Base-by-base conservation (phyloP, 2,113 vertebrate species). In the Nycticebus coucang region DNA sequence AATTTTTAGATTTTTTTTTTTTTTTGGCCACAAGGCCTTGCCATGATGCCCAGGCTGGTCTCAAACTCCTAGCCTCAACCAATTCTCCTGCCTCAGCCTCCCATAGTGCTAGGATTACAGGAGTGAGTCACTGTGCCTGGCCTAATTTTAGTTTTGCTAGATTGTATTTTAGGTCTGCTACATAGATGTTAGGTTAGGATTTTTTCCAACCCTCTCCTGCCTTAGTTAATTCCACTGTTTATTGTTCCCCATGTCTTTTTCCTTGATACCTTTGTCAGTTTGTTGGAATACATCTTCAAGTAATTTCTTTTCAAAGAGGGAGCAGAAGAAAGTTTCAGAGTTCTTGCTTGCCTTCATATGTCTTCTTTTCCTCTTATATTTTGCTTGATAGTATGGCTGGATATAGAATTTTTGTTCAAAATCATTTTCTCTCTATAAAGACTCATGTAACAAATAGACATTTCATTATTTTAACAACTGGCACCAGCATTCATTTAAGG, bases 391-490 rank as follows among this genome's bases (percentile, higher is more conserved):
- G 57, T 71, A 41, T 80, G 19, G 22, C 19, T 83, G 24, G 72
- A 68, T n/a, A 50, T 41, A 26, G 53, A 71, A 53, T 92, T 94
- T 89, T 89, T 57, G 64, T 77, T 71, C 13, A 66, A 77, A 85
- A 62, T 85, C 28, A 81, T 71, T 75, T 80, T 81, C 41, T 87
- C 26, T 77, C 45, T 59, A 80, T 2, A n/a, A 59, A 84, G 35
- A 35, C 37, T 71, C n/a, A 50, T 45, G 50, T 74, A 68, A 92
- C 50, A 81, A 53, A 37, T 17, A 13, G 11, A 91, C 71, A 78
- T 45, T 74, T 85, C 26, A 75, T 53, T 79, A 66, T 94, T 91
- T 92, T 89, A 89, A 79, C 22, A 80, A 62, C 26, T 35, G 57
- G 26, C 35, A 91, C 11, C n/a, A 89, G 30, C 82, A n/a, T 55